Percentiles rank a stretch among this genome's conserved stretches.
Conservation (phyloP, 1,140 invertebrate species). For the Teleogryllus occipitalis region DNA sequence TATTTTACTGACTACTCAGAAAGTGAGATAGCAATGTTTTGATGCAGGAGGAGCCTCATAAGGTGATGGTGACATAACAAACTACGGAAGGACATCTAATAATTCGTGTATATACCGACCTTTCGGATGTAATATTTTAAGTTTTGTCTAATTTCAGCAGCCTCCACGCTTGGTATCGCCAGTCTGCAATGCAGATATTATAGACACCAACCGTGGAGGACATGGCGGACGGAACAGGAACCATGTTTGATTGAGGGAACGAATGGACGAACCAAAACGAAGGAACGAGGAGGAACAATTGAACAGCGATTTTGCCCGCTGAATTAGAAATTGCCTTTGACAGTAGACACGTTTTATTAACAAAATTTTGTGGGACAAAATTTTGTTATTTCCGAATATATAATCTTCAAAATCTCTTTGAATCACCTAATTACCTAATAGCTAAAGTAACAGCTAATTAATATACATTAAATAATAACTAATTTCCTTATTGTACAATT, state of each 20-base stretch:
- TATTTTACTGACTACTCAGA: not conserved
- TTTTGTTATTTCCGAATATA: no score
- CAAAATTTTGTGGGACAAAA: no score
- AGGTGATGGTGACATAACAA: not conserved
- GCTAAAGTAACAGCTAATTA: no score
- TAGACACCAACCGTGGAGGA: slow-evolving; percentile 21
- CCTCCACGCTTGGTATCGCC: slow-evolving; percentile 21
- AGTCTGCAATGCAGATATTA: slow-evolving; percentile 26
- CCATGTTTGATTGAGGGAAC: slow-evolving; percentile 21
- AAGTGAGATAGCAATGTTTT: slow-evolving; percentile 8
- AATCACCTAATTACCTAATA: no score
- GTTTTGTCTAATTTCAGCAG: slow-evolving; percentile 25
- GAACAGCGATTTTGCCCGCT: not conserved
- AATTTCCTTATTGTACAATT: no score
- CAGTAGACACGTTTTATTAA: no score
- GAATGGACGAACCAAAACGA: slow-evolving; percentile 4
- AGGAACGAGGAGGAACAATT: not conserved
- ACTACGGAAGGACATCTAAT: slow-evolving; percentile 11
- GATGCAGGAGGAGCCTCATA: not conserved
- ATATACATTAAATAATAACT: no score
- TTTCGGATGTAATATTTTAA: slow-evolving; percentile 20
- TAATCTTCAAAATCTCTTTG: no score
- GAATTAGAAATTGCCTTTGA: not conserved
- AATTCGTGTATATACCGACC: slow-evolving; percentile 20
- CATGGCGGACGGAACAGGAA: slow-evolving; percentile 24